phyloP scores from a whole-genome alignment of 2,888 invertebrate species.

The Plebejus anna region DNA sequence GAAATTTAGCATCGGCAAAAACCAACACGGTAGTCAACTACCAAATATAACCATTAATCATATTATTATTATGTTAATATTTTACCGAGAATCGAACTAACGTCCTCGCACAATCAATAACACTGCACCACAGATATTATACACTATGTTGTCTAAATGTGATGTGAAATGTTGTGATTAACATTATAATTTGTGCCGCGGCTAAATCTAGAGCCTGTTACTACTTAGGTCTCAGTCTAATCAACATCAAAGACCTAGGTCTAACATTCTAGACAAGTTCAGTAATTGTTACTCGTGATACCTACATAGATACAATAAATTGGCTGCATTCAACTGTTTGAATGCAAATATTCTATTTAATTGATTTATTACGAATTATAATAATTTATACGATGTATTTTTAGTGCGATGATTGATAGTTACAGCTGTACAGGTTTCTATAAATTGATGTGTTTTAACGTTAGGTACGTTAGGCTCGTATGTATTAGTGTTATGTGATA shows the following conservation, averaged over 20 bases:
- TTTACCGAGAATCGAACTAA: background rate
- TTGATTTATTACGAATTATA: conserved; percentile 25
- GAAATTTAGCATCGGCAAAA: too few relatives aligned
- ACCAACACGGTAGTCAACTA: too few relatives aligned
- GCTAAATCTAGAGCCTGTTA: conserved; percentile 32
- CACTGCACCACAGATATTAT: background rate
- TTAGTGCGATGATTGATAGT: background rate
- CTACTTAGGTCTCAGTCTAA: conserved; percentile 41
- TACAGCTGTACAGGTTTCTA: background rate
- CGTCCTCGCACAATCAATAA: background rate
- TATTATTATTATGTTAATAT: background rate
- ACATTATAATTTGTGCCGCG: conserved; percentile 28
- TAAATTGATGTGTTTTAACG: background rate
- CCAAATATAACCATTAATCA: too few relatives aligned
- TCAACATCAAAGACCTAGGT: conserved; percentile 41
- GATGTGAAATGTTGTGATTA: conserved; percentile 5
- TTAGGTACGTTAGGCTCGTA: background rate
- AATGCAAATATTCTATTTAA: conserved; percentile 28
- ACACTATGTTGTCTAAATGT: background rate
- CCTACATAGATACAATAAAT: conserved; percentile 54
- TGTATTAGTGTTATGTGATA: background rate
- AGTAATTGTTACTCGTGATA: conserved; percentile 55
- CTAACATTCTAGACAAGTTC: conserved; percentile 42
- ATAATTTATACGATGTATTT: conserved; percentile 20
- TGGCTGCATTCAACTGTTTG: conserved; percentile 33